Conservation (phyloP, 2,888 invertebrate species). For the Tachina lurida region DNA sequence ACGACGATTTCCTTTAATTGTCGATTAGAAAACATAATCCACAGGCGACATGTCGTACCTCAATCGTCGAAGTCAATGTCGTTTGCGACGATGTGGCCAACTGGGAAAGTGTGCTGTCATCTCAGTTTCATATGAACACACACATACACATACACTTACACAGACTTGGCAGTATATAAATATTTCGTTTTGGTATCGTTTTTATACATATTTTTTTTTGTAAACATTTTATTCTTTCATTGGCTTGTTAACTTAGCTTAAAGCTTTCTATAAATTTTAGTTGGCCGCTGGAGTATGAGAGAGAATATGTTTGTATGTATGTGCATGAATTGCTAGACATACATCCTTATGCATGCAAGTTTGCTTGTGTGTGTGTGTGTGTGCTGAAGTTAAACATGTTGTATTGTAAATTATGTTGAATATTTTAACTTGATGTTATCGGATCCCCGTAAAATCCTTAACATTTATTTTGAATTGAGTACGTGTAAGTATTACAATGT, state of each 20-base stretch:
- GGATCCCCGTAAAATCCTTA: constrained; percentile 64
- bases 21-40: no score
- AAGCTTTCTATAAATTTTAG: constrained; percentile 67
- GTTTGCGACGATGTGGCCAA: no score
- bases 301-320: neutral
- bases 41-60: no score
- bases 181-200: constrained; percentile 50
- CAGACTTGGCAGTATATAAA: constrained; percentile 11
- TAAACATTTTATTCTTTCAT: constrained; percentile 57
- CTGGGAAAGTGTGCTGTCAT: constrained; percentile 68
- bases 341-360: neutral
- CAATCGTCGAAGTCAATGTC: no score
- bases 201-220: constrained; percentile 47
- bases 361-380: neutral
- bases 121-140: constrained; percentile 41
- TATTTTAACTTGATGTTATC: constrained; percentile 65
- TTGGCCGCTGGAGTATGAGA: constrained; percentile 27
- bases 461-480: constrained; percentile 53
- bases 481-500: constrained; percentile 46
- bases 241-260: constrained; percentile 69
- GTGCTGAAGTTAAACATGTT: constrained; percentile 41
- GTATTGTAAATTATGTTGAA: constrained; percentile 54
- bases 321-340: neutral
- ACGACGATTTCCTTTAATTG: no score
- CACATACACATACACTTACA: neutral